phyloP scores from a whole-genome alignment of 2,113 vertebrate genomes.

The Sphaerodactylus townsendi region DNA sequence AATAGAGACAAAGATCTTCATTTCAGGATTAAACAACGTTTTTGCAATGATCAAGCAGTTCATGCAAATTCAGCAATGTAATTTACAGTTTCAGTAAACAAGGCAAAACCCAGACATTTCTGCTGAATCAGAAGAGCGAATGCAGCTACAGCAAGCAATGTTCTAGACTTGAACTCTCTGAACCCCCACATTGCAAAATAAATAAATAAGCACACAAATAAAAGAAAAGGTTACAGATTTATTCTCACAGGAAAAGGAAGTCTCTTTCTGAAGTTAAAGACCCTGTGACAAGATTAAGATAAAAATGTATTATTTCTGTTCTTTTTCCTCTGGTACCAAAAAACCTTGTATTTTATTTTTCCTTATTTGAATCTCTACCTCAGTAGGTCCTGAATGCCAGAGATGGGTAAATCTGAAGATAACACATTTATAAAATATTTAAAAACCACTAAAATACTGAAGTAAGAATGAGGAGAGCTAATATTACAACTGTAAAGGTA shows the following conservation, averaged over 20 bases:
- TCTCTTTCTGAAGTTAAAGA: slow-evolving; percentile 44
- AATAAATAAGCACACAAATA: neutral
- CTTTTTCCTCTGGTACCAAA: neutral
- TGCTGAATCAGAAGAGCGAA: neutral
- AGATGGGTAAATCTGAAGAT: neutral
- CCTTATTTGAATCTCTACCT: neutral
- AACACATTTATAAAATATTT: neutral
- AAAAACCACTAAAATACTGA: neutral
- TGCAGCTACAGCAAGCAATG: fast-evolving
- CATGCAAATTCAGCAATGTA: fast-evolving
- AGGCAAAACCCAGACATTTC: neutral
- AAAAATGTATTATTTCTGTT: neutral
- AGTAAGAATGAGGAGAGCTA: neutral
- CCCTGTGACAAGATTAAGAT: slow-evolving; percentile 1
- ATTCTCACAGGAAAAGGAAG: slow-evolving; percentile 25
- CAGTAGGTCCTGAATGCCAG: neutral
- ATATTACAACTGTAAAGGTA: too few relatives aligned
- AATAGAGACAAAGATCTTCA: neutral
- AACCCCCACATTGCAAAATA: neutral
- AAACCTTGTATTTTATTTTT: neutral
- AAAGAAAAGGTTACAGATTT: slow-evolving; percentile 38
- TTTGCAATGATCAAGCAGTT: neutral
- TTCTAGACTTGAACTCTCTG: slow-evolving; percentile 20
- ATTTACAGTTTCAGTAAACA: neutral
- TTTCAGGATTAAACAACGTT: neutral